phyloP scores from a whole-genome alignment of 2,113 vertebrate genomes.

The Bubalus kerabau region DNA sequence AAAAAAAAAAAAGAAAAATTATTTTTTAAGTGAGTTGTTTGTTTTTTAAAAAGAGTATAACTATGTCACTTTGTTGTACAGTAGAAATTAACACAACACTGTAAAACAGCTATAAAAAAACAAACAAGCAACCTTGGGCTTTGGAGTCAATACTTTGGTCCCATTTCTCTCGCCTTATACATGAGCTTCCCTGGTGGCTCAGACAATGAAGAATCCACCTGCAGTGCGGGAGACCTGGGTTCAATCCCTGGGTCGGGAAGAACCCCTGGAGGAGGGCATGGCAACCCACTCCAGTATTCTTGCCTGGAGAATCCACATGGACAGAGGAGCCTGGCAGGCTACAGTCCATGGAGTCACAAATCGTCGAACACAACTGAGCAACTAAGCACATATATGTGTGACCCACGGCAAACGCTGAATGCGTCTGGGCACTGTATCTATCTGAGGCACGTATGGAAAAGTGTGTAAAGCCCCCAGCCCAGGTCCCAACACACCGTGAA shows the following conservation, averaged over 20 bases:
- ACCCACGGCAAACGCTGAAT: background rate
- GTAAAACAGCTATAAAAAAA: background rate
- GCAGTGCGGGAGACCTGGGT: background rate
- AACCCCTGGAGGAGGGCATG: background rate
- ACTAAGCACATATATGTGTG: background rate
- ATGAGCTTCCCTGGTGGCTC: background rate
- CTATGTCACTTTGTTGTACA: background rate
- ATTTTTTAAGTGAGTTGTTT: background rate
- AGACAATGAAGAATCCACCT: background rate
- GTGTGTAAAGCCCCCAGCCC: background rate
- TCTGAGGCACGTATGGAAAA: background rate
- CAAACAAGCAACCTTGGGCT: background rate
- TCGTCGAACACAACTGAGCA: background rate
- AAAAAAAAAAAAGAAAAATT: background rate
- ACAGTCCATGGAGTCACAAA: background rate
- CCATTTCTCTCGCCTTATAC: background rate
- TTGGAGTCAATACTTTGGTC: background rate
- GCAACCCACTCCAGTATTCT: background rate
- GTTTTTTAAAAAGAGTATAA: background rate
- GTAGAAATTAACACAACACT: background rate
- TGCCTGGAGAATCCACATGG: background rate
- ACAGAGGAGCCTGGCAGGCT: background rate
- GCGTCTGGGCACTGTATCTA: background rate
- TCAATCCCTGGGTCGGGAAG: background rate
- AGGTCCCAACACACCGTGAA: background rate